Percentiles rank a stretch among this genome's conserved stretches.
Evolutionary conservation across 2,113 vertebrate species (phyloP).

Genomic region (Apteryx mantelli): DNA sequence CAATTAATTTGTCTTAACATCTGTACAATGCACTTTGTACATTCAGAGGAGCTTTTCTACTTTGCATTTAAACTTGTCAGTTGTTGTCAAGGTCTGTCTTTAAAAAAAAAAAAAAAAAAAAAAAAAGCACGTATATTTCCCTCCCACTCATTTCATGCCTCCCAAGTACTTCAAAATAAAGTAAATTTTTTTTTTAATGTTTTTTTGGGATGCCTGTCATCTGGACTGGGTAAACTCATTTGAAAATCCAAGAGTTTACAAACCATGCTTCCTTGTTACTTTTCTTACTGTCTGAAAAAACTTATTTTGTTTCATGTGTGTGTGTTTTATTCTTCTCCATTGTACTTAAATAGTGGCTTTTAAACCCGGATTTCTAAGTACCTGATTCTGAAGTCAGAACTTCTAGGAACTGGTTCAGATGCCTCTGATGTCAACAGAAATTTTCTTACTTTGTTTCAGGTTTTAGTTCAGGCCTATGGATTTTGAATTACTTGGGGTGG

Average conservation of each 20-base stretch:
- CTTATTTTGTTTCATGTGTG: background rate
- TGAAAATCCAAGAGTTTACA: background rate
- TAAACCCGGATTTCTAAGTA: background rate
- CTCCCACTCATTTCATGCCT: background rate
- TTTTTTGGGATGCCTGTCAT: background rate
- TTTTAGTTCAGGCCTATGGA: background rate
- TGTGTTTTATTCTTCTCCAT: background rate
- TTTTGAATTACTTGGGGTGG: background rate
- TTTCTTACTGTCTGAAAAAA: background rate
- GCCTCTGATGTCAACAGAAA: background rate
- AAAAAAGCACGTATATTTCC: background rate
- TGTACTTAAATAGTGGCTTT: background rate
- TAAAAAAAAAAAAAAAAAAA: background rate
- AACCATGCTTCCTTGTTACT: background rate
- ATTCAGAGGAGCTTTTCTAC: background rate
- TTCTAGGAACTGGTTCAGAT: background rate
- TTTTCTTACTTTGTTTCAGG: background rate
- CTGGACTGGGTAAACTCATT: background rate
- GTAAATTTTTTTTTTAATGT: background rate
- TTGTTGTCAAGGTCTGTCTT: background rate
- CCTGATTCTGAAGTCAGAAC: background rate
- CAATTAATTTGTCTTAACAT: background rate
- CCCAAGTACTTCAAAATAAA: background rate
- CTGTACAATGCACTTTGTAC: background rate
- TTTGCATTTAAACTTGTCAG: background rate